Conservation (phyloP, 1,140 invertebrate genomes). For the Sminthurides bifidus region DNA sequence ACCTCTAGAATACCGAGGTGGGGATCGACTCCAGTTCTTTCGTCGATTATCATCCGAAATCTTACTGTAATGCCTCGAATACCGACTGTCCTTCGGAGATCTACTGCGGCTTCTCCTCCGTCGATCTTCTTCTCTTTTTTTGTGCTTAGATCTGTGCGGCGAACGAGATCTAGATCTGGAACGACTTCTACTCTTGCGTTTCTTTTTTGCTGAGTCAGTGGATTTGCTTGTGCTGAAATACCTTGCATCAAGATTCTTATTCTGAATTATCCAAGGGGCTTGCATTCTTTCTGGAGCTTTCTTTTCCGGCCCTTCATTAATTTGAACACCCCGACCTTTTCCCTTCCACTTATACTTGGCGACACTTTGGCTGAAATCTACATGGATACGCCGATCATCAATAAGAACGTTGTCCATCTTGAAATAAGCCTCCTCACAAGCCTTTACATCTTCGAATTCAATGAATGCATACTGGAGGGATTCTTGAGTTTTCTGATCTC, state of each 20-base stretch:
- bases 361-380: slow-evolving; percentile 98
- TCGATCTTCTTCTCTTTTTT: no score
- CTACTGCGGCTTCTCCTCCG: no score
- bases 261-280: slow-evolving; percentile 4
- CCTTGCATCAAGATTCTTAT: not conserved
- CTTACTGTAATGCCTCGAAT: not conserved
- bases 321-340: slow-evolving; percentile 44
- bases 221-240: not conserved
- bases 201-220: no score
- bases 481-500: slow-evolving; percentile 82
- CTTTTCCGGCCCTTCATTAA: slow-evolving; percentile 2
- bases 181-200: no score
- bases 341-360: slow-evolving; percentile 79
- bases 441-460: slow-evolving; percentile 66
- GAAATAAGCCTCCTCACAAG: slow-evolving; percentile 97
- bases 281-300: not conserved
- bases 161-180: no score
- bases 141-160: no score
- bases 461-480: slow-evolving; percentile 99
- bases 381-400: slow-evolving; percentile 95
- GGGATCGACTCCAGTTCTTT: slow-evolving; percentile 25
- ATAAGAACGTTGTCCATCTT: slow-evolving; percentile 99
- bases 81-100: no score
- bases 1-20: slow-evolving; percentile 22
- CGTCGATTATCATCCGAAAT: not conserved